Conservation (phyloP, 2,113 vertebrate species). For the Eudyptes chrysolophus region DNA sequence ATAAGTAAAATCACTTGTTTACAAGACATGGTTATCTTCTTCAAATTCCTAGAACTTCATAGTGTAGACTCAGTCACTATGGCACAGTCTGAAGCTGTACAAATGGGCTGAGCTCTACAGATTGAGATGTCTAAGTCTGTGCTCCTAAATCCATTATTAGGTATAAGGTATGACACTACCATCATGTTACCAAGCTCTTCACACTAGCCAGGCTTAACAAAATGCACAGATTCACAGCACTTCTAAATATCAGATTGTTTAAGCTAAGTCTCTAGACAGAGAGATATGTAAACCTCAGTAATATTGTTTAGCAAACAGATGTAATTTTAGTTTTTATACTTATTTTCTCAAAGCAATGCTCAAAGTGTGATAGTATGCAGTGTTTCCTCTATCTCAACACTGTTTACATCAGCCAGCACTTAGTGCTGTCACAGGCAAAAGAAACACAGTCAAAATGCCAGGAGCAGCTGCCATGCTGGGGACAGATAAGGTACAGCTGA, state of each 20-base stretch:
- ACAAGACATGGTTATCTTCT: not conserved
- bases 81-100: not conserved
- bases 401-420: not conserved
- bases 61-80: not conserved
- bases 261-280: not conserved
- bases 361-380: not conserved
- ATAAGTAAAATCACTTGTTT: not conserved
- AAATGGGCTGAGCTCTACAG: not conserved
- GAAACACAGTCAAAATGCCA: not conserved
- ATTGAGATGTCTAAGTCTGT: not conserved
- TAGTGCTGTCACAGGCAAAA: not conserved
- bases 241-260: not conserved
- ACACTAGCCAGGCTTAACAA: not conserved
- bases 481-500: not conserved
- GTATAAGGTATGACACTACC: not conserved
- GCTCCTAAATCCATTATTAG: not conserved
- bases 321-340: not conserved
- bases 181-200: not conserved
- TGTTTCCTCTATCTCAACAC: not conserved
- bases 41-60: not conserved
- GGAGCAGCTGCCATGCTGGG: not conserved
- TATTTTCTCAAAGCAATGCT: not conserved
- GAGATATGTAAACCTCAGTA: not conserved
- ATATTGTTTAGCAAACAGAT: not conserved
- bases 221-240: not conserved